Conservation (phyloP, 2,888 invertebrate genomes). For the Punctoribates punctum region DNA sequence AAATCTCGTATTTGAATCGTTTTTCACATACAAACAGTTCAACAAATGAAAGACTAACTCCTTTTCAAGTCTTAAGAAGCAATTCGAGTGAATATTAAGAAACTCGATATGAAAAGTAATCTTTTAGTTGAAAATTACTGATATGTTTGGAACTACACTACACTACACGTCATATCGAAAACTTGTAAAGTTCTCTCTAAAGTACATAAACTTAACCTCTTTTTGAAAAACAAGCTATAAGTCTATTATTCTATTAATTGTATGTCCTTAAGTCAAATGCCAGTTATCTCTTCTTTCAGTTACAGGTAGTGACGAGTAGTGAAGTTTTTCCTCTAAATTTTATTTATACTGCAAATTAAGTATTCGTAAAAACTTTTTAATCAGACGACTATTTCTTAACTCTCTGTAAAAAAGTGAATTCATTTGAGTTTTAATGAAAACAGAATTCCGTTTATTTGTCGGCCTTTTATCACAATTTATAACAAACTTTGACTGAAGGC, state of each 20-base stretch:
- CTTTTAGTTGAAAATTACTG: constrained; percentile 5
- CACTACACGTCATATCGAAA: constrained; percentile 26
- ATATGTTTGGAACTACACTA: constrained; percentile 16
- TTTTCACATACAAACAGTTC: not conserved
- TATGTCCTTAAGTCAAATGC: not conserved
- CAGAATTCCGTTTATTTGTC: too few species aligned
- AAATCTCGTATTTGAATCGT: not conserved
- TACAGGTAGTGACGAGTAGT: not conserved
- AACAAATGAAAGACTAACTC: not conserved
- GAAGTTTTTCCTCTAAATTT: not conserved
- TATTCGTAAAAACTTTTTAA: not conserved
- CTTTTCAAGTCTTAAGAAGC: not conserved
- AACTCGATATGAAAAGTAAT: constrained; percentile 19
- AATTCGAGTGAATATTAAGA: not conserved
- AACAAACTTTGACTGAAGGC: not conserved
- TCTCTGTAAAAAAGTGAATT: too few species aligned
- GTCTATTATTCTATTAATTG: not conserved
- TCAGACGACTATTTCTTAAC: too few species aligned
- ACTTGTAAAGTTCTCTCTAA: not conserved
- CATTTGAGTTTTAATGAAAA: too few species aligned
- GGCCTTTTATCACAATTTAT: not conserved
- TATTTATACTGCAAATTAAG: not conserved
- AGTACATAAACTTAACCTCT: constrained; percentile 27
- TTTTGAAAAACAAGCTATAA: not conserved
- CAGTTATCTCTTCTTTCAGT: not conserved